Conservation (phyloP, 2,888 invertebrate species). For the Ormyrus thymus region DNA sequence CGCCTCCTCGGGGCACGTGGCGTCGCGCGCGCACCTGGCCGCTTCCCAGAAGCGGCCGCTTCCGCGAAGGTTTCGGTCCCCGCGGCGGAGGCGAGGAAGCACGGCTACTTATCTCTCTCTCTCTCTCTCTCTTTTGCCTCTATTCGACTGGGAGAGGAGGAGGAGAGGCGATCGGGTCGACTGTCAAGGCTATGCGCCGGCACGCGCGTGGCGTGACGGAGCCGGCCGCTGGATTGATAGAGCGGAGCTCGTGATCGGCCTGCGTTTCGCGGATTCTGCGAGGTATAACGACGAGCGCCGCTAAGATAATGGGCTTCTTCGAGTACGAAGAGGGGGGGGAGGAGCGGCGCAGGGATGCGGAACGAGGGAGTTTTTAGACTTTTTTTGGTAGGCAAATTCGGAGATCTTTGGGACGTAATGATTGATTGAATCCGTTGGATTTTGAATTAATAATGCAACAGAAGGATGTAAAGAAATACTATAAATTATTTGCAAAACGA, state of each 20-base stretch:
- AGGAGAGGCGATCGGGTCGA: constrained; percentile 64
- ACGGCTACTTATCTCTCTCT: neutral
- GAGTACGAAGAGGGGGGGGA: no score
- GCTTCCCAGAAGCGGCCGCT: constrained; percentile 22
- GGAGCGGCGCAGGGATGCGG: no score
- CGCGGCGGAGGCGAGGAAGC: constrained; percentile 13
- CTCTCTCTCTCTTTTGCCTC: neutral
- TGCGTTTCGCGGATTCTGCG: neutral
- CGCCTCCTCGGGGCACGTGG: neutral
- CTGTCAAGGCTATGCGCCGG: constrained; percentile 69
- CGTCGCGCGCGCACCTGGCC: constrained; percentile 13
- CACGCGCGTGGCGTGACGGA: constrained; percentile 42
- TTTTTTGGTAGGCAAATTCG: no score
- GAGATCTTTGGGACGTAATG: no score
- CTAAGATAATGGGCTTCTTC: no score
- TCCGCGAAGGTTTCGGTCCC: constrained; percentile 22
- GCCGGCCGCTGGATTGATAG: neutral
- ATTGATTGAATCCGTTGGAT: no score
- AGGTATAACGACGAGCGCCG: neutral
- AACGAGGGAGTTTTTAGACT: no score
- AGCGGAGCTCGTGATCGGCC: constrained; percentile 6
- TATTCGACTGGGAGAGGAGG: neutral
- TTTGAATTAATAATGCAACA: no score
- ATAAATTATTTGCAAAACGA: no score
- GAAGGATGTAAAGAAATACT: no score